Evolutionary conservation across 2,797 vertebrate genomes (phyloP).

Genomic region (Lindbergichthys nudifrons): DNA sequence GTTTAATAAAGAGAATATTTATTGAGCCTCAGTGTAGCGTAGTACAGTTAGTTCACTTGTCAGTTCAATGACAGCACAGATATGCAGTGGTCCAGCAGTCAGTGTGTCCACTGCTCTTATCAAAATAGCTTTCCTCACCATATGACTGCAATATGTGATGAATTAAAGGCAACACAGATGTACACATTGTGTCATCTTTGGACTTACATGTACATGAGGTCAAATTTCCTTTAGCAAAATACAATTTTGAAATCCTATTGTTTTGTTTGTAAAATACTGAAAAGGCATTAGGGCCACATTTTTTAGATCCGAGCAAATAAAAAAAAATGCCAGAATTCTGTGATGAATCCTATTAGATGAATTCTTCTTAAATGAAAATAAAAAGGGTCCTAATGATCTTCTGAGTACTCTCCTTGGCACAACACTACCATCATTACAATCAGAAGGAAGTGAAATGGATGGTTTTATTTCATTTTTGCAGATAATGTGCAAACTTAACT

Average conservation of each 20-base stretch:
- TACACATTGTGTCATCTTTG: not conserved
- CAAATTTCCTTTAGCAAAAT: not conserved
- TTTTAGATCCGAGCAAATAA: too few species aligned
- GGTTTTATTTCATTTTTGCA: too few species aligned
- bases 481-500: too few species aligned
- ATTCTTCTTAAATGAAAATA: not conserved
- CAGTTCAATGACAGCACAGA: not conserved
- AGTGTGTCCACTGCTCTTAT: constrained; percentile 11
- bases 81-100: constrained; percentile 44
- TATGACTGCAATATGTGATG: constrained; percentile 19
- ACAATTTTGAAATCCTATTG: not conserved
- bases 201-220: not conserved
- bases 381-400: not conserved
- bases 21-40: constrained; percentile 37
- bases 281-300: too few species aligned
- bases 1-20: constrained; percentile 43
- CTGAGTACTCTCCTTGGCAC: not conserved
- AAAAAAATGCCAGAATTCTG: too few species aligned
- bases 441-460: not conserved
- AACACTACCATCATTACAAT: not conserved
- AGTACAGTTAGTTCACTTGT: too few species aligned
- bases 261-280: not conserved
- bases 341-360: not conserved
- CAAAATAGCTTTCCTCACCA: constrained; percentile 49
- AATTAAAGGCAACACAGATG: constrained; percentile 18